These are phyloP conservation scores for Cryptotis parvus DNA, from an alignment of 2,113 vertebrate genomes.

Conservation along the genomic window DNA sequence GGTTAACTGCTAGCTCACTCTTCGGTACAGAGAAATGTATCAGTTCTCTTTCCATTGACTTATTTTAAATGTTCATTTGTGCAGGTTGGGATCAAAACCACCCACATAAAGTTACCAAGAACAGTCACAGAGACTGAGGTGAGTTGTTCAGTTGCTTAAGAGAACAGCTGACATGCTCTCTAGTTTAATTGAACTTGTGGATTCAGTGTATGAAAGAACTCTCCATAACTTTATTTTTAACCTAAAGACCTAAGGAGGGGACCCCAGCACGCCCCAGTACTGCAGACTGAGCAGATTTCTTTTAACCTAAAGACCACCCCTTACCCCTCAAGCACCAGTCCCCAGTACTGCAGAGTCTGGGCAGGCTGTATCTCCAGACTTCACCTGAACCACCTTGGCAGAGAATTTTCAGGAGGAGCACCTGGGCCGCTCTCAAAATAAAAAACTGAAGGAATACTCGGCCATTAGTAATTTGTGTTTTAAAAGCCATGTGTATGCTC, in stretches of 20 bases:
- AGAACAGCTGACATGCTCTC: not conserved
- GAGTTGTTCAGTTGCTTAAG: conserved; percentile 63
- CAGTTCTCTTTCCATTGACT: not conserved
- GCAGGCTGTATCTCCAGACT: too few relatives aligned
- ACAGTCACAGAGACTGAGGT: conserved; percentile 95
- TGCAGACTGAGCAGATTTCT: too few relatives aligned
- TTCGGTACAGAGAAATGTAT: not conserved
- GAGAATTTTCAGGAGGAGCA: too few relatives aligned
- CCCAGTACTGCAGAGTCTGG: too few relatives aligned
- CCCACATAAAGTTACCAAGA: conserved; percentile 93
- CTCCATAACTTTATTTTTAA: conserved; percentile 12
- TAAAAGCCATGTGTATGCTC: not conserved
- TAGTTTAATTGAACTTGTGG: not conserved
- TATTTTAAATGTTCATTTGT: conserved; percentile 72
- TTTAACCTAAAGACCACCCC: too few relatives aligned
- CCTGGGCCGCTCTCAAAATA: too few relatives aligned
- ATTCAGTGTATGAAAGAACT: not conserved
- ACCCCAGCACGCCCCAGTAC: too few relatives aligned
- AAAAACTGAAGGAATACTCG: too few relatives aligned
- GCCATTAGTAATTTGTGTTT: too few relatives aligned
- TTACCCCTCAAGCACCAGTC: not conserved
- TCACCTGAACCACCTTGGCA: too few relatives aligned
- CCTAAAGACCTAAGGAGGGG: too few relatives aligned
- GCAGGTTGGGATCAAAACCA: conserved; percentile 97
- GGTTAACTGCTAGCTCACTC: not conserved